phyloP scores from a whole-genome alignment of 2,888 invertebrate species.

The Entomobrya proxima region DNA sequence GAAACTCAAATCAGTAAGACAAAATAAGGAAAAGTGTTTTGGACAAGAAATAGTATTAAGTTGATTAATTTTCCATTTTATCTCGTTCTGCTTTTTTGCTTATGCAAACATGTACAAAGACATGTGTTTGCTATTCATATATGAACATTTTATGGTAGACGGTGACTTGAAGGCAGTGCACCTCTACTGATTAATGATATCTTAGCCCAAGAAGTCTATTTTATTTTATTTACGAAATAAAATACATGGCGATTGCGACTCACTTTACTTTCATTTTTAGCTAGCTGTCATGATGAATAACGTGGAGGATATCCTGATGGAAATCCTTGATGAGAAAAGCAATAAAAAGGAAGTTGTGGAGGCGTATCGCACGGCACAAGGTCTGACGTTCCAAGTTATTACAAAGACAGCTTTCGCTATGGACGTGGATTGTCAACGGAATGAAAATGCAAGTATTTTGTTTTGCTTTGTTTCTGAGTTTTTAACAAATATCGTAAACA shows the following conservation, averaged over 20 bases:
- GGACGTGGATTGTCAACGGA: constrained; percentile 75
- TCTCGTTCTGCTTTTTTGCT: not conserved
- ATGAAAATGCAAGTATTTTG: constrained; percentile 73
- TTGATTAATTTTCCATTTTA: constrained; percentile 51
- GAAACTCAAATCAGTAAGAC: constrained; percentile 73
- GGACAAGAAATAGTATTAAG: constrained; percentile 21
- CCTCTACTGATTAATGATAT: no score
- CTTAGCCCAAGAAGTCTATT: no score
- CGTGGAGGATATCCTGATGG: constrained; percentile 73
- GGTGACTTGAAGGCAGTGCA: no score
- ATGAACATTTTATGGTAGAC: no score
- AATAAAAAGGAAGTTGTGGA: constrained; percentile 69
- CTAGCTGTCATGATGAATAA: constrained; percentile 74
- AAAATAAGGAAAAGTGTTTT: not conserved
- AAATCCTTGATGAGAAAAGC: constrained; percentile 74
- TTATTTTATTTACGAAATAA: no score
- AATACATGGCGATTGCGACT: no score
- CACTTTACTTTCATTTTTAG: constrained; percentile 59
- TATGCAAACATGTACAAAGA: not conserved
- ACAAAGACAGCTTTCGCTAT: constrained; percentile 75
- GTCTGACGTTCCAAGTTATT: constrained; percentile 74
- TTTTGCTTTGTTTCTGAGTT: not conserved
- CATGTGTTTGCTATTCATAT: not conserved
- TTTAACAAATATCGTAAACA: not conserved
- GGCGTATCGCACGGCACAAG: constrained; percentile 73